Conservation (phyloP, 2,888 invertebrate species). For the Empis livida region DNA sequence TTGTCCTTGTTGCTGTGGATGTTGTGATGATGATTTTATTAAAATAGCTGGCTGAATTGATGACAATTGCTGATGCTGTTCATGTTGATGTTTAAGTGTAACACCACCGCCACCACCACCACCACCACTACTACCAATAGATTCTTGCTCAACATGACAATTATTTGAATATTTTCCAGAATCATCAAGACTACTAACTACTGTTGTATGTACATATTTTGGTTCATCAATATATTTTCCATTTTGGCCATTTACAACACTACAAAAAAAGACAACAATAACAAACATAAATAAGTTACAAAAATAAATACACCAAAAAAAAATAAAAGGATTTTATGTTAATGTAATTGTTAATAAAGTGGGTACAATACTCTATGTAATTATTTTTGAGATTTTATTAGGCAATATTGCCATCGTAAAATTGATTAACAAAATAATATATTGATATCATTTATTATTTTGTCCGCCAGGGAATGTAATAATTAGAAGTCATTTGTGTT, state of each 20-base stretch:
- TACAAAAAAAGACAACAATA: slow-evolving; percentile 18
- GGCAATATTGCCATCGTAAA: too few relatives aligned
- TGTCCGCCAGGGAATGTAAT: too few relatives aligned
- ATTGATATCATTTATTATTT: too few relatives aligned
- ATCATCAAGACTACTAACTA: slow-evolving; percentile 15
- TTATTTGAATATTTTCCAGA: slow-evolving; percentile 13
- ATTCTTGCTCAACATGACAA: slow-evolving; percentile 12
- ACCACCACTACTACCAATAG: too few relatives aligned
- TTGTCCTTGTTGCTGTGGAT: background rate
- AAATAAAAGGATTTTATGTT: background rate
- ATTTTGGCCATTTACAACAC: slow-evolving; percentile 20
- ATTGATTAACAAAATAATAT: too few relatives aligned
- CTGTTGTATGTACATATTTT: slow-evolving; percentile 20
- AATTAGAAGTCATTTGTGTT: too few relatives aligned
- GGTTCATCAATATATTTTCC: slow-evolving; percentile 34
- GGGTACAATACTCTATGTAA: too few relatives aligned
- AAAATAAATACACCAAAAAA: too few relatives aligned
- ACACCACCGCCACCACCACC: too few relatives aligned
- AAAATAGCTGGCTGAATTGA: background rate
- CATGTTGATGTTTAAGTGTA: background rate
- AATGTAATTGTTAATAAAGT: too few relatives aligned
- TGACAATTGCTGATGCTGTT: slow-evolving; percentile 2
- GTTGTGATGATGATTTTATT: background rate
- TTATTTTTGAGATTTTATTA: too few relatives aligned
- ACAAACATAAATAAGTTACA: too few relatives aligned